phyloP scores from a whole-genome alignment of 2,797 vertebrate species.

The Knipowitschia caucasica region DNA sequence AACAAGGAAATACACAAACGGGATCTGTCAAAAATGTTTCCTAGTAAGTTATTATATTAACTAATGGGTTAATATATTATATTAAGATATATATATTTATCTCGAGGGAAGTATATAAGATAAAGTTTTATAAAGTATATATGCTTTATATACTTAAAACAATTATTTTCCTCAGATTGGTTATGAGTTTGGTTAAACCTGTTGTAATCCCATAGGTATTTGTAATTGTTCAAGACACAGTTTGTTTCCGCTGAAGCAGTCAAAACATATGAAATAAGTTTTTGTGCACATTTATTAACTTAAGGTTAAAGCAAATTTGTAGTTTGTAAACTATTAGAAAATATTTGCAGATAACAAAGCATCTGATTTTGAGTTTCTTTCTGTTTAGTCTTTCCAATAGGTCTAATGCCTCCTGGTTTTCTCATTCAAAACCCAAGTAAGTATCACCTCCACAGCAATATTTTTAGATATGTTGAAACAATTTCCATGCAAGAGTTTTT shows the following conservation, averaged over 20 bases:
- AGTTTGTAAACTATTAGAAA: background rate
- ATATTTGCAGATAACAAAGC: background rate
- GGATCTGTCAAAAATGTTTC: conserved; percentile 14
- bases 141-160: too few relatives aligned
- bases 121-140: too few relatives aligned
- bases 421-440: conserved; percentile 6
- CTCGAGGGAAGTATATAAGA: too few relatives aligned
- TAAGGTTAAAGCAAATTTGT: background rate
- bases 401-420: background rate
- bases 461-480: background rate
- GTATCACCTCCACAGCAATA: background rate
- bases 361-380: background rate
- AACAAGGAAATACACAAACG: conserved; percentile 67
- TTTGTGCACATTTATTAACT: background rate
- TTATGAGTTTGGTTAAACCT: too few relatives aligned
- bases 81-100: too few relatives aligned
- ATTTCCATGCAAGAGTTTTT: too few relatives aligned
- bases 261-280: background rate
- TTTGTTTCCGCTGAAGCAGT: too few relatives aligned
- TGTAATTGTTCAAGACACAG: too few relatives aligned
- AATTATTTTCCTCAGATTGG: too few relatives aligned
- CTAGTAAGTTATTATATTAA: conserved; percentile 1
- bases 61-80: too few relatives aligned
- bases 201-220: too few relatives aligned
- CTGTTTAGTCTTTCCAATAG: background rate